Base-by-base conservation (phyloP, 2,797 vertebrate species). In the Brachyalestes nurse region DNA sequence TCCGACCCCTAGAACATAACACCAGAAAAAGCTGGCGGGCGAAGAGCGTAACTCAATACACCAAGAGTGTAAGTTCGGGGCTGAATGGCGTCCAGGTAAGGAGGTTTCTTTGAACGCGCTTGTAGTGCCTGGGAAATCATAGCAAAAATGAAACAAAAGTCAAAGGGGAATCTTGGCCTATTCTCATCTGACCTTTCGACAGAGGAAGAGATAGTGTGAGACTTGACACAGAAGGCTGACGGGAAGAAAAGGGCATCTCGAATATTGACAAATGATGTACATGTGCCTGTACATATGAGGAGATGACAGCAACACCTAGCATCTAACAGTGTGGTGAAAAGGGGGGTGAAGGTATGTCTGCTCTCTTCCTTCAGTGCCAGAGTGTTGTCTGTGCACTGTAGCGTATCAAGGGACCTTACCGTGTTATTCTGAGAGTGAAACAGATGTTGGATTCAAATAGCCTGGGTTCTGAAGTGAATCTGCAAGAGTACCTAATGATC, bases 81-180 rank as follows among this genome's bases (percentile, higher is more conserved):
- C 75, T 86, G 83, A 84, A 64, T 74, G 73, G 80, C 58, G 49
- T 78, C 64, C 74, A 77, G 72, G 81, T 81, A 73, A 83, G 60
- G 57, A 79, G 3, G 58, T 53, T 84, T 79, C 83, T 86, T 70
- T 74, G 81, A 83, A 72, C 77, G 23, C 45, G 55, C 71, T 47
- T 73, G 38, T 16, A 5, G 78, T 81, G 85, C 81, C 53, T 51
- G 62, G 83, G 75, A 84, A 83, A 82, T 85, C 81, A 79, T 83
- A 85, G 64, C 86, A 88, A 86, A 86, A 87, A 86, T 86, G 86
- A 87, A 87, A 87, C 82, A 86, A 70, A 86, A 86, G 78, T 79
- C 80, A 77, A 82, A 71, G 81, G 86, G 84, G 86, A 84, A 86
- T 83, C 82, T 83, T 79, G 72, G 71, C 67, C 80, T 71, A 65